Conservation (phyloP, 2,888 invertebrate species). For the Celastrina argiolus region DNA sequence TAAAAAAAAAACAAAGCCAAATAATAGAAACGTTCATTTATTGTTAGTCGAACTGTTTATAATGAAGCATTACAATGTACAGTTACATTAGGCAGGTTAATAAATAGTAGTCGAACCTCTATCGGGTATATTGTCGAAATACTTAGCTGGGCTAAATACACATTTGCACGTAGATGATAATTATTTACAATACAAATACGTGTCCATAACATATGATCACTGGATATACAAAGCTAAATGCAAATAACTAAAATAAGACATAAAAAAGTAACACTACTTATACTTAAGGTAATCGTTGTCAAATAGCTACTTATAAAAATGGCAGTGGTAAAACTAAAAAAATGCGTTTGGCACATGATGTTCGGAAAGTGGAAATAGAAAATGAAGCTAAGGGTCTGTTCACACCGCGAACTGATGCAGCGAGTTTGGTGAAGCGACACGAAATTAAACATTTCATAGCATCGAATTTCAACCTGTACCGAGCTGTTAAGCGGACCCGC, state of each 20-base stretch:
- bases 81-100: conserved; percentile 24
- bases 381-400: conserved; percentile 6
- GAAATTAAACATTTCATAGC: no score
- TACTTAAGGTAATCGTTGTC: conserved; percentile 28
- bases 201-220: conserved; percentile 34
- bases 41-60: conserved; percentile 54
- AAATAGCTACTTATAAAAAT: conserved; percentile 37
- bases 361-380: conserved; percentile 23
- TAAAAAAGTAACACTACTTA: conserved; percentile 29
- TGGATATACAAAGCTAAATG: conserved; percentile 41
- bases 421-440: no score
- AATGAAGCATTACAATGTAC: conserved; percentile 43
- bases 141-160: not conserved
- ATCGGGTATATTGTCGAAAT: not conserved
- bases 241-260: conserved; percentile 38
- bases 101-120: conserved; percentile 4
- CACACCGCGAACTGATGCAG: no score
- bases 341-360: conserved; percentile 43
- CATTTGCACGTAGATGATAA: not conserved
- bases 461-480: no score
- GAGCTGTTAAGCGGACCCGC: no score
- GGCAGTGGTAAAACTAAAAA: conserved; percentile 41
- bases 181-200: conserved; percentile 22
- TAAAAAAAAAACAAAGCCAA: not conserved
- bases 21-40: conserved; percentile 39